phyloP scores from a whole-genome alignment of 2,888 invertebrate genomes.

The Cyaniris semiargus region DNA sequence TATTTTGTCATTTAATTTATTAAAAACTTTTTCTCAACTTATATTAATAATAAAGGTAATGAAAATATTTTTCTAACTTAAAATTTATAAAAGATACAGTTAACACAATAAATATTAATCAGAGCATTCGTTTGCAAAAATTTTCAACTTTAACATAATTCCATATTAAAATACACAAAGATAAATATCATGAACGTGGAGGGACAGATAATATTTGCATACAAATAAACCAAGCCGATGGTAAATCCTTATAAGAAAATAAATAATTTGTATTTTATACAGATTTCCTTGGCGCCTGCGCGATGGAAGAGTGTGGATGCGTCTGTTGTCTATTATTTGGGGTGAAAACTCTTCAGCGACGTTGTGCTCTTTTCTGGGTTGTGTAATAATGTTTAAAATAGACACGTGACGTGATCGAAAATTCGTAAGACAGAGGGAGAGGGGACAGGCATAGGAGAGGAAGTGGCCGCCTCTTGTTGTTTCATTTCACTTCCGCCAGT shows the following conservation, averaged over 20 bases:
- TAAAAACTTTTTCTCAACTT: too few species aligned
- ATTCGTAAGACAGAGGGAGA: too few species aligned
- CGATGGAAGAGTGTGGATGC: slow-evolving; percentile 40
- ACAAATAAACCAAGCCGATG: slow-evolving; percentile 48
- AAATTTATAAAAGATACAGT: not conserved
- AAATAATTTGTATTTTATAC: slow-evolving; percentile 70
- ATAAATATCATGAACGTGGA: slow-evolving; percentile 27
- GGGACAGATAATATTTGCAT: slow-evolving; percentile 48
- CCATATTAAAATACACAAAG: slow-evolving; percentile 9
- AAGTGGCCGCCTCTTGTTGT: too few species aligned
- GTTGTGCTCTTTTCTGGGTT: too few species aligned
- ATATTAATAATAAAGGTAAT: too few species aligned
- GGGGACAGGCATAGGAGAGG: too few species aligned
- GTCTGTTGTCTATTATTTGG: slow-evolving; percentile 19
- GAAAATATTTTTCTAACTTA: too few species aligned
- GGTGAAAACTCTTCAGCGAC: too few species aligned
- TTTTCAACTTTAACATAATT: not conserved
- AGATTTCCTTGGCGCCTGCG: slow-evolving; percentile 43
- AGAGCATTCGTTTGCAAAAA: not conserved
- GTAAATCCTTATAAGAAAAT: slow-evolving; percentile 53
- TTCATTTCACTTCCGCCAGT: too few species aligned
- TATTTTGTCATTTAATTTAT: too few species aligned
- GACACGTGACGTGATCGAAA: too few species aligned
- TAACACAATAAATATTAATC: not conserved
- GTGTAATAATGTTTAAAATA: too few species aligned